Evolutionary conservation across 2,113 vertebrate genomes (phyloP), one percentile per base, ranked within the genome.

Genomic region (Scolopax mira): DNA sequence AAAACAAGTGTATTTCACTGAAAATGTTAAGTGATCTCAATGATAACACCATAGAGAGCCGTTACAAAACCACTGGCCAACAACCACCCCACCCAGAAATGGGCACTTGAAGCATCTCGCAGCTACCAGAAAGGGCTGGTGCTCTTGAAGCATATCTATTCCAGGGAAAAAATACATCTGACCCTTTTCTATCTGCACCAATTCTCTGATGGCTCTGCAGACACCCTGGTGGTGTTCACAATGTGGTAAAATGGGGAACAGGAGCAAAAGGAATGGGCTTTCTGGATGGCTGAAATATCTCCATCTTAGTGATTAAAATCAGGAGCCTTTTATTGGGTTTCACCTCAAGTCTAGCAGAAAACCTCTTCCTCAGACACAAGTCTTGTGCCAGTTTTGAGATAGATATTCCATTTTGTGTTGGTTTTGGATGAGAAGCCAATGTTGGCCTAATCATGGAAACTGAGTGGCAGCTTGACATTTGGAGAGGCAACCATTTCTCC

Each of bases 331-430:
- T 27, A 67, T 25, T 35, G 24, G 60, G 22, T 31, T 77, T 94
- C 24, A 55, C 66, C 77, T 72, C 60, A 80, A 90, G 80, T 48
- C 39, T n/a, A 48, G 51, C 42, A 93, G 72, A 90, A 94, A 94
- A 79, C 57, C 7, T 69, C 37, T 74, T 90, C 72, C 57, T 86
- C 82, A 81, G 75, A 37, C 42, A 60, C 0, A 0, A 48, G 5
- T 78, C 80, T n/a, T 23, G 27, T 61, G 88, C 79, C 75, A 94
- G 41, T 82, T 94, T 67, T 0, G 1, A 91, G 60, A 64, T 3
- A 92, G 77, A 35, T 71, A 95, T 86, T 90, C 79, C 93, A 95
- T 64, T 89, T 85, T 51, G 30, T 88, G 85, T 80, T 95, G 52
- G 25, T 79, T 96, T 96, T 92, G 85, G 88, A 84, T 46, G 13